A percentile compares a stretch with the other conserved stretches of the same genome.
These are phyloP conservation scores for Lipophrys pholis DNA, from an alignment of 2,113 vertebrate genomes.

Conservation along the genomic window DNA sequence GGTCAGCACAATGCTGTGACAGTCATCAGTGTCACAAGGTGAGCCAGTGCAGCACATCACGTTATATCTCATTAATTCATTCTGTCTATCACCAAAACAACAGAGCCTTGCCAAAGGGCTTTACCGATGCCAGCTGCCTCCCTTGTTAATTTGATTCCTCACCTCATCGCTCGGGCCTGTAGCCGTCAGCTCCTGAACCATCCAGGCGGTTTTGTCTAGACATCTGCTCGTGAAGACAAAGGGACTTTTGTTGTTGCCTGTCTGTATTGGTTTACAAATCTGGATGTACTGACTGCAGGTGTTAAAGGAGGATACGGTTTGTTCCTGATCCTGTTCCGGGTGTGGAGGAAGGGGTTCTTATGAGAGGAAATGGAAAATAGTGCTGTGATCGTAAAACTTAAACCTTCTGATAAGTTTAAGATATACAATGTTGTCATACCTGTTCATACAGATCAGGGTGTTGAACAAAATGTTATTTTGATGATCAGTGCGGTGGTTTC, in stretches of 20 bases:
- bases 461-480: too few relatives aligned
- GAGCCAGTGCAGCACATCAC: constrained; percentile 43
- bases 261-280: constrained; percentile 16
- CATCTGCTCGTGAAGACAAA: constrained; percentile 51
- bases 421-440: too few relatives aligned
- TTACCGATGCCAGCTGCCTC: constrained; percentile 66
- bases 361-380: constrained; percentile 7
- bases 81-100: constrained; percentile 63
- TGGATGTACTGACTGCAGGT: constrained; percentile 30
- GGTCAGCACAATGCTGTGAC: constrained; percentile 15
- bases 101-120: constrained; percentile 59
- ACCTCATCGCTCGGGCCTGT: constrained; percentile 35
- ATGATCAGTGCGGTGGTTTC: too few relatives aligned
- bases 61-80: constrained; percentile 70
- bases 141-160: constrained; percentile 74
- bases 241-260: constrained; percentile 28
- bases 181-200: constrained; percentile 36
- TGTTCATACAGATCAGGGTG: too few relatives aligned
- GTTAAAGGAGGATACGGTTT: constrained; percentile 12
- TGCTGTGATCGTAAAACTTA: not conserved
- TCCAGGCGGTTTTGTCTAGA: constrained; percentile 51
- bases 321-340: not conserved
- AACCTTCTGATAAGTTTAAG: too few relatives aligned
- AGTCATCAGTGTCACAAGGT: constrained; percentile 35
- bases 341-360: not conserved